phyloP scores from a whole-genome alignment of 2,888 invertebrate species.

The Imbricaverruca yamaguchii region DNA sequence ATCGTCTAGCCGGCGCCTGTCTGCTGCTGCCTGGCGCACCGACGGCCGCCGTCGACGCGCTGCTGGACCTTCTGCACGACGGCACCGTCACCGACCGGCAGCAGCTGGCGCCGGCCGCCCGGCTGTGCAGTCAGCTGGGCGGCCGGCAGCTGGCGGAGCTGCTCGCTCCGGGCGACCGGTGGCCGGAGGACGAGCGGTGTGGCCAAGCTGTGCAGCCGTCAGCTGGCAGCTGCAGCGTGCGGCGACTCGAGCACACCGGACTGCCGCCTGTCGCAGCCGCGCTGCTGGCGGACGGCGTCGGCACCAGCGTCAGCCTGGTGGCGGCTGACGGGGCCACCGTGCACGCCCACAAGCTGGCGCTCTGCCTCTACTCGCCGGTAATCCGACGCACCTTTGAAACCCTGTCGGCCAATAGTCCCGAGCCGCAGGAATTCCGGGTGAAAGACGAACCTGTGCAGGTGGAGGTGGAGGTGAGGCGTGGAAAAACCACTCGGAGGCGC shows the following conservation, averaged over 20 bases:
- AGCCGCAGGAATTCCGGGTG: no score
- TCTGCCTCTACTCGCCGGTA: not conserved
- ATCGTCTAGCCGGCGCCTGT: not conserved
- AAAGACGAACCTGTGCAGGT: no score
- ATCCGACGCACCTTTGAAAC: not conserved
- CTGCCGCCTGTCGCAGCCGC: not conserved
- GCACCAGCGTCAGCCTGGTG: not conserved
- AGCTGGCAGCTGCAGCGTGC: not conserved
- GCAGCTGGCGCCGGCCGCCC: not conserved
- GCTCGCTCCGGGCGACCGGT: not conserved
- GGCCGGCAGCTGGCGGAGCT: not conserved
- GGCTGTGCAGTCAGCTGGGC: not conserved
- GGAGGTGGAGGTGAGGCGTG: no score
- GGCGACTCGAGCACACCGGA: not conserved
- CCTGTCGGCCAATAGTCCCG: not conserved
- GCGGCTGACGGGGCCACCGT: not conserved
- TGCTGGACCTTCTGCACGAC: not conserved
- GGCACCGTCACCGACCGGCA: not conserved
- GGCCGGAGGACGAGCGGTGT: not conserved
- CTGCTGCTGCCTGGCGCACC: constrained; percentile 5
- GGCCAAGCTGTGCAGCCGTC: not conserved
- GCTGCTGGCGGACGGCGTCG: not conserved
- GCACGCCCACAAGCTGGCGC: not conserved
- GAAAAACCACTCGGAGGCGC: no score
- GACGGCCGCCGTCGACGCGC: not conserved